Evolutionary conservation across 2,797 vertebrate species (phyloP), one percentile per base, ranked within the genome.

Genomic region (Salmo trutta): DNA sequence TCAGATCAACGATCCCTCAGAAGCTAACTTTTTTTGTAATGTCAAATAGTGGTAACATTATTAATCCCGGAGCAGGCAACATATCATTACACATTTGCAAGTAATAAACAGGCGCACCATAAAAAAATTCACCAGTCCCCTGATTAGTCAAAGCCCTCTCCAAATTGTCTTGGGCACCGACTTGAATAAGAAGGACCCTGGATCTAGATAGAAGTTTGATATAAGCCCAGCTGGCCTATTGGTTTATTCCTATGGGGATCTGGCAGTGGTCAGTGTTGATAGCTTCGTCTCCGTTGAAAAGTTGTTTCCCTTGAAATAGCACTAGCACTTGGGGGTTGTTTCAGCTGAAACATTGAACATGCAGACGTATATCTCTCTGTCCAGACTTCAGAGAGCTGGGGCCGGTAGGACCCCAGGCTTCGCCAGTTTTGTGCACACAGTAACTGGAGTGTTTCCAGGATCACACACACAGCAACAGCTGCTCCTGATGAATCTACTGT

Each of bases 171-270:
- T 33, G 75, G n/a, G 29, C 54, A 62, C 41, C 67, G 74, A 70
- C 29, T 56, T 47, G 36, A 29, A 6, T 17, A 81, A 78, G 74
- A 76, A 70, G 75, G 33, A 77, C 77, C 76, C 73, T 3, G 1
- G 21, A 47, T 47, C 41, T 47, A 47, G 64, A 81, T n/a, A 41
- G 80, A 36, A 16, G 75, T 73, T 33, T 41, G 75, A 71, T 71
- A 56, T 47, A 14, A 83, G 6, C 67, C 78, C 81, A 86, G 84
- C 85, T 79, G 84, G 78, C 77, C 76, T 79, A 84, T 79, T 78
- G 81, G 77, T 82, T 82, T 77, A 82, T 85, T 84, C 84, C 90
- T 87, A 62, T 82, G 84, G 88, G 77, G 82, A 91, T 82, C 81
- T 88, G 86, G 78, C 54, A 1, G 70, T 17, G 53, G 75, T 73